Conservation (phyloP, 2,113 vertebrate genomes). For the Sphyrna mokarran region DNA sequence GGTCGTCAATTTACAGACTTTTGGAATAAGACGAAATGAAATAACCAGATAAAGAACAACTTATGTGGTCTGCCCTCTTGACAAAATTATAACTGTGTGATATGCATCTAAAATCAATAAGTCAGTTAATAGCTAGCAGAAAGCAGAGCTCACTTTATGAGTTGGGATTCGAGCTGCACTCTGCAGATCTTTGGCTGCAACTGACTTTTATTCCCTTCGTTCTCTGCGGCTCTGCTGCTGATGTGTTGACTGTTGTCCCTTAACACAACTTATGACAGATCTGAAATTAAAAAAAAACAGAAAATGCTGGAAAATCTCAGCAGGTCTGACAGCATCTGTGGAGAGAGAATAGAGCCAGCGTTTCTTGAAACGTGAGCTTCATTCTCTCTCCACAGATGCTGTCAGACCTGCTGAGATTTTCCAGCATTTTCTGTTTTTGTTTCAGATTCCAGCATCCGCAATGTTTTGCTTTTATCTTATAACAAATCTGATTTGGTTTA, state of each 20-base stretch:
- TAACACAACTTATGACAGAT: constrained; percentile 33
- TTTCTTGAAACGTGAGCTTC: too few relatives aligned
- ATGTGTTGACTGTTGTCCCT: constrained; percentile 80
- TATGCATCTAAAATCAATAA: constrained; percentile 87
- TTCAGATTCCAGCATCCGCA: too few relatives aligned
- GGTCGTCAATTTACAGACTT: constrained; percentile 80
- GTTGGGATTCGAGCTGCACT: constrained; percentile 70
- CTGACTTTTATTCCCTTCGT: constrained; percentile 61
- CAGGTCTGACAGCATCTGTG: too few relatives aligned
- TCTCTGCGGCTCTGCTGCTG: constrained; percentile 54
- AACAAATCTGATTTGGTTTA: too few relatives aligned
- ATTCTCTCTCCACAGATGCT: too few relatives aligned
- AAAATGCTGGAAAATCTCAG: too few relatives aligned
- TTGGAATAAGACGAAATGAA: constrained; percentile 83
- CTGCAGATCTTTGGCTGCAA: constrained; percentile 74
- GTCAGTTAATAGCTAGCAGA: constrained; percentile 79
- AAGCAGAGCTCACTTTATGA: constrained; percentile 76
- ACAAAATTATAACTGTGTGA: constrained; percentile 80
- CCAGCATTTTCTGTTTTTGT: too few relatives aligned
- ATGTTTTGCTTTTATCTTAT: background rate
- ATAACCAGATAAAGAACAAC: constrained; percentile 80
- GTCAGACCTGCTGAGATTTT: too few relatives aligned
- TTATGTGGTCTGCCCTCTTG: constrained; percentile 79
- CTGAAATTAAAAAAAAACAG: too few relatives aligned
- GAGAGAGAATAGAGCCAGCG: too few relatives aligned